Conservation (phyloP, 1,140 invertebrate species). For the Microvelia longipes region DNA sequence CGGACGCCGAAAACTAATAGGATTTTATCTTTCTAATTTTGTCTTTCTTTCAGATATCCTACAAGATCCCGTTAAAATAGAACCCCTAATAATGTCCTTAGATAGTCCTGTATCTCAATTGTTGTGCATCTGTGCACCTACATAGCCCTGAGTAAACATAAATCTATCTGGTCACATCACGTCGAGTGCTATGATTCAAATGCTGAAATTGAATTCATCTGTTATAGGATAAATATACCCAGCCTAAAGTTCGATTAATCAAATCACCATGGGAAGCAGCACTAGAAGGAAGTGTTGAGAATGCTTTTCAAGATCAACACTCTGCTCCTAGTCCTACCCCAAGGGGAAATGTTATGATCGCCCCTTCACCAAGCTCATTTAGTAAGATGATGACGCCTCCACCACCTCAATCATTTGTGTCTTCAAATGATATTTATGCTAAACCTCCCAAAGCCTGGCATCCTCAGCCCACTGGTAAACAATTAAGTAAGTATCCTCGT, state of each 20-base stretch:
- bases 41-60: no score
- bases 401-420: conserved; percentile 5
- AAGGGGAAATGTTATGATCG: conserved; percentile 11
- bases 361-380: conserved; percentile 13
- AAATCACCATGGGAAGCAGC: conserved; percentile 61
- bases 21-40: no score
- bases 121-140: no score
- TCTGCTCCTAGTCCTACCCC: conserved; percentile 17
- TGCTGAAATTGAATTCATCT: no score
- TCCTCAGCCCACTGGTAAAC: conserved; percentile 10
- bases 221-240: conserved; percentile 38
- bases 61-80: no score
- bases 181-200: no score
- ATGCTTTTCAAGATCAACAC: conserved; percentile 42
- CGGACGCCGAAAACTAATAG: no score
- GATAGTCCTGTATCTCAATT: no score
- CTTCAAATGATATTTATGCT: conserved; percentile 28
- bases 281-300: conserved; percentile 48
- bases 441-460: conserved; percentile 37
- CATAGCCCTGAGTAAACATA: no score
- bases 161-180: no score
- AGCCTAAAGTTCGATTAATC: conserved; percentile 41
- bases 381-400: conserved; percentile 19
- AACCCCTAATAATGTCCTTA: no score
- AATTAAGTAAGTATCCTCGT: conserved; percentile 14